Base-by-base conservation (phyloP, 2,888 invertebrate genomes). In the Falcaria lacertinaria region DNA sequence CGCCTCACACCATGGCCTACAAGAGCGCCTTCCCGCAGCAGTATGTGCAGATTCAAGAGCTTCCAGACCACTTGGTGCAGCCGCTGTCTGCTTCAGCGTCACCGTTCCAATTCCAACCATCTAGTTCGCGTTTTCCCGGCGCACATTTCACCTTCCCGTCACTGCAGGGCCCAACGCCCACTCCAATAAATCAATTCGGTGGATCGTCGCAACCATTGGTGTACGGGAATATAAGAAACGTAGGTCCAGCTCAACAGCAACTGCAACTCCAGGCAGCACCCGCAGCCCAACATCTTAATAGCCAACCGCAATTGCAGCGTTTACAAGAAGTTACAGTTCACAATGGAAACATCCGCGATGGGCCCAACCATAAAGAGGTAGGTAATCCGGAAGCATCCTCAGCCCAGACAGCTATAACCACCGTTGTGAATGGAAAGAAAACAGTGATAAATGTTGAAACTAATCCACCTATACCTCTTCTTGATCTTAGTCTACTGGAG, bases 41-140 rank as follows among this genome's bases (percentile, higher is more conserved):
- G 51, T 89, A 67, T 54, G 72, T 88, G 40, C 72, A 77, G 42
- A 66, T 88, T 15, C 88, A 88, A 60, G 81, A 76, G 42, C 50
- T 89, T 36, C 89, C 89, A 4, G 69, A 79, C 35, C 88, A 88
- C 60, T 64, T 89, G 13, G 67, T 82, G 4, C 84, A 87, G 57
- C 86, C 88, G 1, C 48, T 89, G 32, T 67, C 76, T 2, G 74
- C 78, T 5, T 70, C 78, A 4, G 62, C 78, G 11, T 74, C 80
- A 0, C 62, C 54, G 44, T 69, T 64, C 48, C 77, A 79, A 43
- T 69, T 70, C 44, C 76, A 74, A 41, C 79, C 77, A 47, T 48
- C 67, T 0, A 57, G 70, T 1, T 80, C 78, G 48, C 69, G 72
- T 45, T 71, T 77, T 46, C 70, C 71, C 19, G 75, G 74, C 17